Evolutionary conservation across 2,113 vertebrate species (phyloP), one percentile per base, ranked within the genome.

Genomic region (Tetraodon nigroviridis): DNA sequence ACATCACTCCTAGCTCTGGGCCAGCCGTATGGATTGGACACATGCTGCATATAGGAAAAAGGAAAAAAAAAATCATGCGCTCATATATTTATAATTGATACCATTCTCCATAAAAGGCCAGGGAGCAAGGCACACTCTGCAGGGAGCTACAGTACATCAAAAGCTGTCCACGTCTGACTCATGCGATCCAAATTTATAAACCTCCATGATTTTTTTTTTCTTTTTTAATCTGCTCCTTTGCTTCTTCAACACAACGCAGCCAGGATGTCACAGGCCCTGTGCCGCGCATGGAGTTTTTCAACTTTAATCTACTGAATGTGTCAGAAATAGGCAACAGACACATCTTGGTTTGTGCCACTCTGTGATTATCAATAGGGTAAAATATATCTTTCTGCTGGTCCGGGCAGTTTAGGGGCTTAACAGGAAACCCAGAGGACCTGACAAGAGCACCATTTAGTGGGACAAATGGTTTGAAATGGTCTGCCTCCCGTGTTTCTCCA

Each of bases 61-160:
- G 53, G 60, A 61, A 80, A 79, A 76, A 72, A 60, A 74, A 55
- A 64, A 64, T 79, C 61, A 29, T 14, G 22, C 21, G 12, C 14
- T 22, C 2, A 51, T 59, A 81, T 77, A 79, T 89, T 69, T 83
- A 85, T 87, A 88, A 86, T 89, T 88, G 71, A 88, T 84, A 79
- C 59, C 76, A 84, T 82, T 64, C 78, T 79, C 69, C 81, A 81
- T 84, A 79, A 85, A 83, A 72, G 60, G 55, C 10, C 40, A 49
- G 61, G 27, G 57, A 64, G 67, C 16, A 64, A 48, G 83, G 81
- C 58, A 75, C 83, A 71, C 60, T 74, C 83, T 78, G 64, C 67
- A 54, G 79, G 77, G 82, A 83, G 70, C 61, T 41, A 37, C 32
- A 12, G 1, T 37, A 37, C 32, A 37, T 37, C 67, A 75, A 75